Conservation (phyloP, 2,113 vertebrate genomes). For the Sceloporus tristichus region DNA sequence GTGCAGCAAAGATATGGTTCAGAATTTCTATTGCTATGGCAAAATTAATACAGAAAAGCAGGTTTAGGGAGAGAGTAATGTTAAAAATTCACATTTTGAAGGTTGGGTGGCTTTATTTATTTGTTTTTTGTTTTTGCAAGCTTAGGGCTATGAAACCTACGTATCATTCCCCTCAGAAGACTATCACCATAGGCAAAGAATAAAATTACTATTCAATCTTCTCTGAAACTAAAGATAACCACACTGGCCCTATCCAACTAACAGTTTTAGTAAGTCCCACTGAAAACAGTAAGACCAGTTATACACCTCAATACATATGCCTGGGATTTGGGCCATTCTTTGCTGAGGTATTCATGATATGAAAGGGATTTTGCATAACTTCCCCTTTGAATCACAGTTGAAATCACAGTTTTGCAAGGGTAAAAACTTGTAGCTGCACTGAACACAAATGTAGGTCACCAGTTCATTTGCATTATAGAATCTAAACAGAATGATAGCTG, state of each 20-base stretch:
- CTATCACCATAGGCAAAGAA: slow-evolving; percentile 47
- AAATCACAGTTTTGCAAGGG: slow-evolving; percentile 70
- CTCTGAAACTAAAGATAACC: slow-evolving; percentile 52
- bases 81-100: slow-evolving; percentile 59
- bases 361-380: slow-evolving; percentile 55
- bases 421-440: slow-evolving; percentile 52
- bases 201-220: slow-evolving; percentile 37
- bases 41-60: slow-evolving; percentile 28
- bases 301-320: neutral
- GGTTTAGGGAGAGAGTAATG: slow-evolving; percentile 37
- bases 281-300: neutral
- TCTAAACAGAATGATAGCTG: neutral
- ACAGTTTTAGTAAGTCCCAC: neutral
- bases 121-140: slow-evolving; percentile 15
- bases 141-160: slow-evolving; percentile 41
- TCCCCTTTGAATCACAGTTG: slow-evolving; percentile 72
- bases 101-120: slow-evolving; percentile 9
- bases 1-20: slow-evolving; percentile 44
- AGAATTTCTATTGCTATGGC: slow-evolving; percentile 3
- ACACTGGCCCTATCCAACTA: slow-evolving; percentile 24
- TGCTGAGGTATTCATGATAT: slow-evolving; percentile 65
- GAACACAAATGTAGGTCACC: slow-evolving; percentile 48
- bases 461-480: slow-evolving; percentile 23
- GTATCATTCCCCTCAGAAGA: slow-evolving; percentile 12
- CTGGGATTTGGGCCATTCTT: neutral